A percentile compares a stretch with the other conserved stretches of the same genome.
phyloP scores from a whole-genome alignment of 2,888 invertebrate species.

The Rhodophaea formosa region DNA sequence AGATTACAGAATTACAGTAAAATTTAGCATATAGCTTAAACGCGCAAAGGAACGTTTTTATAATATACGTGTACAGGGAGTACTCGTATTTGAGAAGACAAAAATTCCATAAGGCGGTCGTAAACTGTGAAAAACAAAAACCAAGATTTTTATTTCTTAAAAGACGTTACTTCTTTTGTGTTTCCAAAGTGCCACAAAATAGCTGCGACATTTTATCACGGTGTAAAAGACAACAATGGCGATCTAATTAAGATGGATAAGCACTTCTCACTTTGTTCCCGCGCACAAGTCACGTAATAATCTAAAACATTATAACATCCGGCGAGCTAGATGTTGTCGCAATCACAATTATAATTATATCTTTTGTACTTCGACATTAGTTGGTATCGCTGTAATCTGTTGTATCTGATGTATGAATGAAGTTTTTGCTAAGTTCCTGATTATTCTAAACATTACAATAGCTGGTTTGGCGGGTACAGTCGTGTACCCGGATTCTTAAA shows the following conservation, averaged over 20 bases:
- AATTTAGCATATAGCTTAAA: too few species aligned
- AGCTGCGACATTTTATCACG: slow-evolving; percentile 3
- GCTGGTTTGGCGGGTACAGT: not conserved
- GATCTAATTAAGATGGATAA: slow-evolving; percentile 10
- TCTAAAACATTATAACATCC: slow-evolving; percentile 3
- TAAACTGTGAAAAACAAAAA: too few species aligned
- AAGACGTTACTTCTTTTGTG: too few species aligned
- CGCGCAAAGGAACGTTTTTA: too few species aligned
- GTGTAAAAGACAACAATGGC: not conserved
- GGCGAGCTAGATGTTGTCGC: not conserved
- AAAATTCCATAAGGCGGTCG: too few species aligned
- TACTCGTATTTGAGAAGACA: too few species aligned
- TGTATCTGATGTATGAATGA: slow-evolving; percentile 5
- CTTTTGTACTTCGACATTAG: slow-evolving; percentile 2
- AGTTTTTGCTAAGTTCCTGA: slow-evolving; percentile 6
- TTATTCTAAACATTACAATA: slow-evolving; percentile 1
- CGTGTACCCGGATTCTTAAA: too few species aligned
- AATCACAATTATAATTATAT: slow-evolving; percentile 7
- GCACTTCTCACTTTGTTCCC: slow-evolving; percentile 2
- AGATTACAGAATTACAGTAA: too few species aligned
- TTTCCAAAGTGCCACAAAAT: not conserved
- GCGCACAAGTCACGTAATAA: slow-evolving; percentile 8
- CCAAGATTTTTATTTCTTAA: too few species aligned
- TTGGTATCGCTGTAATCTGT: slow-evolving; percentile 1
- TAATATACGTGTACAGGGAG: too few species aligned